phyloP scores from a whole-genome alignment of 2,113 vertebrate species.

The Hippocampus abdominalis region DNA sequence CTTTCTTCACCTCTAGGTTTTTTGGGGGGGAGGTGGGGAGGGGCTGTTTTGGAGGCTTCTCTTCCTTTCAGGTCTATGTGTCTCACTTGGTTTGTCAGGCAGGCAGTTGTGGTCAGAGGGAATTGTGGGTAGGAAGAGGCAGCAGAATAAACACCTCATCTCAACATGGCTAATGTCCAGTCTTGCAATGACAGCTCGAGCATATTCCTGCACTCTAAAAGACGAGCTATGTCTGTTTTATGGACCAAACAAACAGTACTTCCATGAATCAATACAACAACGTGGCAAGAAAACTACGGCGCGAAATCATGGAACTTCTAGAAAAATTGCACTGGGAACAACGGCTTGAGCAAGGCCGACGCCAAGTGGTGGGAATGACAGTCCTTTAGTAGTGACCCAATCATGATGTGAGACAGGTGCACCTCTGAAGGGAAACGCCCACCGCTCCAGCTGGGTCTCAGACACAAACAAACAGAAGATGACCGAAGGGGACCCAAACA shows the following conservation, averaged over 20 bases:
- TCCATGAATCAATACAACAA: too few relatives aligned
- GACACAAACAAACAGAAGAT: too few relatives aligned
- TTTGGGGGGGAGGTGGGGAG: neutral
- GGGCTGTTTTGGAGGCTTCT: constrained; percentile 11
- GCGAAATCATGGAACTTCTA: too few relatives aligned
- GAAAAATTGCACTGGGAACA: too few relatives aligned
- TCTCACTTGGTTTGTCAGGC: constrained; percentile 43
- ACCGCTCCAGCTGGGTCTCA: too few relatives aligned
- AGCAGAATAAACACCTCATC: constrained; percentile 48
- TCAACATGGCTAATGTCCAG: constrained; percentile 40
- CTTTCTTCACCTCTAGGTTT: constrained; percentile 30
- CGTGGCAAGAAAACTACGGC: too few relatives aligned
- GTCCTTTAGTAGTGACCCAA: too few relatives aligned
- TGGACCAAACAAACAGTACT: neutral
- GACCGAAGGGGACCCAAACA: too few relatives aligned
- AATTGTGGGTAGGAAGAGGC: constrained; percentile 45
- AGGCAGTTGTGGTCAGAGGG: constrained; percentile 52
- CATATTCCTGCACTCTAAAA: neutral
- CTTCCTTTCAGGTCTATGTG: constrained; percentile 19
- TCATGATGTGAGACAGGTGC: too few relatives aligned
- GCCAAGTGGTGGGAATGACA: too few relatives aligned
- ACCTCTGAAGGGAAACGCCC: too few relatives aligned
- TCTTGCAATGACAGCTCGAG: constrained; percentile 33
- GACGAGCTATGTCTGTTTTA: constrained; percentile 20
- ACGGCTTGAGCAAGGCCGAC: too few relatives aligned